These are phyloP conservation scores for Xiphias gladius DNA, from an alignment of 2,113 vertebrate genomes.

Conservation along the genomic window DNA sequence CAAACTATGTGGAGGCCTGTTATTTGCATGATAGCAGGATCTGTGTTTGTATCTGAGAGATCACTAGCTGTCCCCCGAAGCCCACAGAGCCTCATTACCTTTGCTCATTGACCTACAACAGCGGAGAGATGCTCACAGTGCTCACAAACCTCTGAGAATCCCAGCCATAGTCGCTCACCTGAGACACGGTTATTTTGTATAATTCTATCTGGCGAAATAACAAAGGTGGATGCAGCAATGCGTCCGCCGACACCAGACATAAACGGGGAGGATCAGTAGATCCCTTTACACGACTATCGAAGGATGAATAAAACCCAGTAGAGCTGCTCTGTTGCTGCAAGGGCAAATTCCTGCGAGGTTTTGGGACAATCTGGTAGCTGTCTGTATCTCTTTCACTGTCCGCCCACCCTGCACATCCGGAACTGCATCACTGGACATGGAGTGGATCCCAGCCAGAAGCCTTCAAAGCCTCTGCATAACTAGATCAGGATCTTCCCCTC, in stretches of 20 bases:
- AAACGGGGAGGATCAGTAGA: constrained; percentile 35
- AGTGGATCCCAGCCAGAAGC: constrained; percentile 58
- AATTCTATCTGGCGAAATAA: constrained; percentile 45
- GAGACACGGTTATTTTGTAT: constrained; percentile 60
- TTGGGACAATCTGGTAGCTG: constrained; percentile 56
- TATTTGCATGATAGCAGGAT: neutral
- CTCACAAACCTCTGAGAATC: constrained; percentile 47
- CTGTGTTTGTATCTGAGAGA: constrained; percentile 6
- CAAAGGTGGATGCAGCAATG: constrained; percentile 19
- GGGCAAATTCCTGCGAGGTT: constrained; percentile 59
- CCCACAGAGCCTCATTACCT: constrained; percentile 26
- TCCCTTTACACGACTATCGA: constrained; percentile 46
- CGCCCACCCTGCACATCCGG: constrained; percentile 28
- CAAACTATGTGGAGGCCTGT: constrained; percentile 2
- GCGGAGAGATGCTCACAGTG: constrained; percentile 52
- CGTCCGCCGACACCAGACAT: constrained; percentile 23
- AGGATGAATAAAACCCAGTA: constrained; percentile 56
- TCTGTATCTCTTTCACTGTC: constrained; percentile 57
- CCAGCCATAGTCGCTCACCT: constrained; percentile 54
- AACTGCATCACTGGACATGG: constrained; percentile 43
- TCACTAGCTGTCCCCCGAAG: neutral
- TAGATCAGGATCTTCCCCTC: constrained; percentile 56
- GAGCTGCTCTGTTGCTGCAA: constrained; percentile 45
- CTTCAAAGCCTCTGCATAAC: constrained; percentile 51
- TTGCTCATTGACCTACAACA: constrained; percentile 11